phyloP scores from a whole-genome alignment of 2,797 vertebrate species.

The Gymnothorax reevesii region DNA sequence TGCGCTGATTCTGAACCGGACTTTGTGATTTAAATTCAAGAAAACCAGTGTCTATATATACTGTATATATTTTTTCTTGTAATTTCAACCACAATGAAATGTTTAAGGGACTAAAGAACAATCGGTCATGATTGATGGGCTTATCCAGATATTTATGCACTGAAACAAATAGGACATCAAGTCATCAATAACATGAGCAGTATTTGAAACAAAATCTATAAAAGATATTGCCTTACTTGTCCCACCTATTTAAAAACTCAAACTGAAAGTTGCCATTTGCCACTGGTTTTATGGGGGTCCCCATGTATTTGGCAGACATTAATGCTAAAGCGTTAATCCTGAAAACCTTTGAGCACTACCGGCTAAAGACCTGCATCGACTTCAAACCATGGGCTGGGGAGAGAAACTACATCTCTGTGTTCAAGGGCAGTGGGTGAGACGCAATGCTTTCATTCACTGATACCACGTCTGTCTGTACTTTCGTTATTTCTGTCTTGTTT shows the following conservation, averaged over 20 bases:
- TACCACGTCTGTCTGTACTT: background rate
- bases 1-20: too few relatives aligned
- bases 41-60: too few relatives aligned
- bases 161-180: too few relatives aligned
- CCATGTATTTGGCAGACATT: background rate
- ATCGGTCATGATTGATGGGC: too few relatives aligned
- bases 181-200: too few relatives aligned
- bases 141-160: too few relatives aligned
- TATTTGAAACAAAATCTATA: too few relatives aligned
- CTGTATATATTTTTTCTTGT: too few relatives aligned
- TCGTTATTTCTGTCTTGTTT: background rate
- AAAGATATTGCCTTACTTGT: too few relatives aligned
- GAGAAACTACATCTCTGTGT: conserved; percentile 87
- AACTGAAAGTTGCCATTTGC: background rate
- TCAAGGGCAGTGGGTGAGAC: conserved; percentile 87
- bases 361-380: conserved; percentile 91
- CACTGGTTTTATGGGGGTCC: background rate
- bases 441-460: background rate
- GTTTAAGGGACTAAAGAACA: too few relatives aligned
- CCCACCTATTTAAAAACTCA: background rate
- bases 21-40: too few relatives aligned
- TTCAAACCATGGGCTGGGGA: conserved; percentile 91
- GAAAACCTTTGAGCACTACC: conserved; percentile 91
- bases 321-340: conserved; percentile 92
- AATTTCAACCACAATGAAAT: too few relatives aligned